Conservation (phyloP, 2,888 invertebrate genomes). For the Meteorus cinctellus region DNA sequence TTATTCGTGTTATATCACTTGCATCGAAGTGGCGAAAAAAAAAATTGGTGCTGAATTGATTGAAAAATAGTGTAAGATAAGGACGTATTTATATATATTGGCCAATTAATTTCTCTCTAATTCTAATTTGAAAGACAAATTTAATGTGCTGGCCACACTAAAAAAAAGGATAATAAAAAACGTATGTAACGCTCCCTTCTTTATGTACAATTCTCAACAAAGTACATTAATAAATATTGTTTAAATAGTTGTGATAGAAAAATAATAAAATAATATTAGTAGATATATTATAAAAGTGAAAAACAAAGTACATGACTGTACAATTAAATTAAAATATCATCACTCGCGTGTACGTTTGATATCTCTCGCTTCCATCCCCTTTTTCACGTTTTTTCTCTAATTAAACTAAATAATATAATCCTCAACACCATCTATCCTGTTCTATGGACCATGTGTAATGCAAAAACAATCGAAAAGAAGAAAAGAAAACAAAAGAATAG, state of each 20-base stretch:
- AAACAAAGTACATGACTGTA: conserved; percentile 47
- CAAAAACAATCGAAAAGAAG: not conserved
- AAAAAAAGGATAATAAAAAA: not conserved
- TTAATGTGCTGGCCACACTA: not conserved
- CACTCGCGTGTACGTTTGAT: conserved; percentile 28
- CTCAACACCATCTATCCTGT: conserved; percentile 1
- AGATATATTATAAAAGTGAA: conserved; percentile 35
- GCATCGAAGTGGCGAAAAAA: not conserved
- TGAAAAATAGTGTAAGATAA: not conserved
- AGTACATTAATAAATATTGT: conserved; percentile 51
- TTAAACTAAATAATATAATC: not conserved
- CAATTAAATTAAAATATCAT: conserved; percentile 38
- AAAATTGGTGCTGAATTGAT: not conserved
- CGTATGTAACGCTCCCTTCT: not conserved
- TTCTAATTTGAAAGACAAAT: not conserved
- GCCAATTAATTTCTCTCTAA: not conserved
- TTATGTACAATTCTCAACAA: conserved; percentile 23
- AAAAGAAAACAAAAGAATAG: not conserved
- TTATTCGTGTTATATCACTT: not conserved
- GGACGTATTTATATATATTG: not conserved
- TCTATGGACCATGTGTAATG: not conserved
- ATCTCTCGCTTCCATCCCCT: not conserved
- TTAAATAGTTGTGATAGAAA: conserved; percentile 49
- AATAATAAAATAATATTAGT: conserved; percentile 44
- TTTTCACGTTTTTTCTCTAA: not conserved